Conservation (phyloP, 2,113 vertebrate genomes). For the Mobula birostris region DNA sequence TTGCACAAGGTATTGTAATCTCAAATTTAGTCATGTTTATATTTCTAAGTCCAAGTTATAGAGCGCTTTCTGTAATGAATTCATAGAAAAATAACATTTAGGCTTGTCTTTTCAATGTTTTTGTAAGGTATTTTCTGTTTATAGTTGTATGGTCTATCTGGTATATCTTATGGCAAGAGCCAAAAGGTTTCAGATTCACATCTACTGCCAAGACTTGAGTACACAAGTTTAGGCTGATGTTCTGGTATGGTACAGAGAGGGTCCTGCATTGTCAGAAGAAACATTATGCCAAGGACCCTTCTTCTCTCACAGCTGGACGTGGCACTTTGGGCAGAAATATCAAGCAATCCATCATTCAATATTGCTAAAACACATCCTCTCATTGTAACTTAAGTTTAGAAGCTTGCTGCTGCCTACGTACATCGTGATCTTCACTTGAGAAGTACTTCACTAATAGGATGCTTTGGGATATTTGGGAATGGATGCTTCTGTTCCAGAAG, state of each 20-base stretch:
- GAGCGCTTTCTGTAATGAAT: neutral
- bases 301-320: too few relatives aligned
- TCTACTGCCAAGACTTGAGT: neutral
- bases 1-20: neutral
- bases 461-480: too few relatives aligned
- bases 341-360: neutral
- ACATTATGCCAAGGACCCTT: neutral
- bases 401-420: too few relatives aligned
- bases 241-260: neutral
- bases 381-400: too few relatives aligned
- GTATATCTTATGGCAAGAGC: neutral
- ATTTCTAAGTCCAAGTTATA: neutral
- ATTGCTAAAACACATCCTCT: too few relatives aligned
- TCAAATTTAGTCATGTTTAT: neutral
- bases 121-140: neutral
- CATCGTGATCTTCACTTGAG: too few relatives aligned
- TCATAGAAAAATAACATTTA: neutral
- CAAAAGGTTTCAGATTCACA: neutral
- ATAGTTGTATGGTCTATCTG: neutral
- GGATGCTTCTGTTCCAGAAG: neutral
- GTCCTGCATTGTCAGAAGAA: neutral
- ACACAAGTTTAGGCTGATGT: neutral
- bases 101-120: constrained; percentile 21
- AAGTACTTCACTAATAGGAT: too few relatives aligned
- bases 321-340: neutral